Evolutionary conservation across 35 echinoderm and acorn worm genomes (phyloP).

Genomic region (Ophiothrix spiculata): DNA sequence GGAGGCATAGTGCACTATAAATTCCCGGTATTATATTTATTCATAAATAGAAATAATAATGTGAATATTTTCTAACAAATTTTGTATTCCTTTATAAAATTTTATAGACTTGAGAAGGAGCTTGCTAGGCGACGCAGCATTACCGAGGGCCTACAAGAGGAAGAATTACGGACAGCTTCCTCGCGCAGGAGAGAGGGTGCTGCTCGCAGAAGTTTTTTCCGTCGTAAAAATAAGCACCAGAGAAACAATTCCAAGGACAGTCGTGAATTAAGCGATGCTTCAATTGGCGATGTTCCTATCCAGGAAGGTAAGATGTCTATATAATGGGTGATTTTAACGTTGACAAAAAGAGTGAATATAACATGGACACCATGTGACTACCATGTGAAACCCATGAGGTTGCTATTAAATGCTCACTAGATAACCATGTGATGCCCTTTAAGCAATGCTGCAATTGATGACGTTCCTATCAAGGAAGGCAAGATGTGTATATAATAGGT

Average conservation of each 20-base stretch:
- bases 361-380: neutral
- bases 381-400: neutral
- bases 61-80: neutral
- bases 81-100: neutral
- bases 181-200: conserved; percentile 38
- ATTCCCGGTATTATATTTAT: no score
- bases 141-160: conserved; percentile 64
- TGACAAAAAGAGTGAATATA: no score
- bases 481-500: neutral
- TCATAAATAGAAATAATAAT: neutral
- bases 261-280: conserved; percentile 74
- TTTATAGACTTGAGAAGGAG: conserved; percentile 65
- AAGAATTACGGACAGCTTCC: conserved; percentile 43
- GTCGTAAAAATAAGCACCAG: conserved; percentile 75
- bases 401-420: neutral
- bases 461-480: neutral
- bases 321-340: no score
- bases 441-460: neutral
- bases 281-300: conserved; percentile 82
- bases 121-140: conserved; percentile 45
- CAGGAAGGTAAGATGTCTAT: conserved; percentile 89
- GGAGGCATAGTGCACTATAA: no score
- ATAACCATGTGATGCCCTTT: neutral
- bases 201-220: conserved; percentile 68
- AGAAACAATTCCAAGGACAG: conserved; percentile 90